Conservation (phyloP, 2,113 vertebrate genomes). For the Protobothrops mucrosquamatus region DNA sequence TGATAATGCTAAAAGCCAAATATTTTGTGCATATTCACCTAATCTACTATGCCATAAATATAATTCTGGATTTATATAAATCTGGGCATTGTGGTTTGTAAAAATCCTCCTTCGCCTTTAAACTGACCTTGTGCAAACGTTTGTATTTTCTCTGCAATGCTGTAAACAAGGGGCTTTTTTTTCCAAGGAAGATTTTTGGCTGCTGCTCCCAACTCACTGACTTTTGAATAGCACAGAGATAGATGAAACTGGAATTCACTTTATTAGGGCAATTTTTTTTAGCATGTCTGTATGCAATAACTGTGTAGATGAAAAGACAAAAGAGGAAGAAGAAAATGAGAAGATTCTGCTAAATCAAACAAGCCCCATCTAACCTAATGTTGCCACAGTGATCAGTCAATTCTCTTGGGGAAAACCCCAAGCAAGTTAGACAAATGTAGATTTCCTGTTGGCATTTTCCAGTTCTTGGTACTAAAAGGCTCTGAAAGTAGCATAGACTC, state of each 20-base stretch:
- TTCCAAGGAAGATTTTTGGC: neutral
- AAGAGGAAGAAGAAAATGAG: neutral
- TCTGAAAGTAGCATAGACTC: neutral
- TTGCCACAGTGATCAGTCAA: neutral
- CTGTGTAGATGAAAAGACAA: neutral
- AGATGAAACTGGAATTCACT: neutral
- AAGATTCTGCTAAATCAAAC: neutral
- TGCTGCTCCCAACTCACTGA: neutral
- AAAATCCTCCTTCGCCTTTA: neutral
- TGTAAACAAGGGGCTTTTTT: neutral
- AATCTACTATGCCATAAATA: neutral
- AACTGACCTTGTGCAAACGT: neutral
- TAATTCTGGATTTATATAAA: neutral
- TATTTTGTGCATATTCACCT: neutral
- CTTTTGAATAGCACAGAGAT: neutral
- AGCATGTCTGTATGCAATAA: neutral
- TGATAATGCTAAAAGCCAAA: neutral
- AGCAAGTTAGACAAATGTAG: neutral
- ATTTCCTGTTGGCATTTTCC: neutral
- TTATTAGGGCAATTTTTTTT: neutral
- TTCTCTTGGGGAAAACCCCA: neutral
- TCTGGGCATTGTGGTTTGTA: neutral
- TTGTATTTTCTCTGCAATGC: neutral
- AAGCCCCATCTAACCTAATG: neutral
- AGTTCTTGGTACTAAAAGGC: neutral